Base-by-base conservation (phyloP, 2,888 invertebrate genomes). In the Euproctis similis region DNA sequence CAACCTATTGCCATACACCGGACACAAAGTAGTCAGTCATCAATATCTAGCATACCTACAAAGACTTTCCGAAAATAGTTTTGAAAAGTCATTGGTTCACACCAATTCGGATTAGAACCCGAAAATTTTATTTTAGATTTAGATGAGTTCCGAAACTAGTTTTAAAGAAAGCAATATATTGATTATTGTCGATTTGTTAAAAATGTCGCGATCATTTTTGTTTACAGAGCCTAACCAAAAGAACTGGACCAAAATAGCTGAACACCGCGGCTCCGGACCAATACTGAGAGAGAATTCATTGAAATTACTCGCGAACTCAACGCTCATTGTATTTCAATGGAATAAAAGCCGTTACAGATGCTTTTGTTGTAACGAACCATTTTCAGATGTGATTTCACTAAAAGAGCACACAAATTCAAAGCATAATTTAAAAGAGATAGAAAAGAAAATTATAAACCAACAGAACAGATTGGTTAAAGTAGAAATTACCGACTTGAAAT, bases 261-360 rank as follows among this genome's bases (percentile, higher is more conserved):
- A 72, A 3, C 38, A 63, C 0, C 68, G 81, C 0, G 72, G 74
- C 8, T 53, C 49, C 11, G 72, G 66, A 0, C 68, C 70, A 0
- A 42, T 73, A 8, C 32, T 77, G 0, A 38, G 81, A 10, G 65
- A 72, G 9, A 76, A 74, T 36, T 72, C 82, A 0, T 30, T 82
- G 1, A 92, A 92, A 62, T 89, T 84, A 0, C 50, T 84, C 0
- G 59, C 56, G 0, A 67, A 76, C 32, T 80, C 80, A 0, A 76
- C 72, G 0, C 51, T 75, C 13, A 68, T 74, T 28, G 67, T 74
- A 0, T 84, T 84, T 20, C 80, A 80, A 38, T 82, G 74, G 74
- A 66, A 80, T 35, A 75, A 70, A 14, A 78, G 81, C 20, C 39
- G 70, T 3, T 84, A 76, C 29, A 38, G 69, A 2, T 82, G 82